Evolutionary conservation across 2,797 vertebrate genomes (phyloP).

Genomic region (Pitangus sulphuratus): DNA sequence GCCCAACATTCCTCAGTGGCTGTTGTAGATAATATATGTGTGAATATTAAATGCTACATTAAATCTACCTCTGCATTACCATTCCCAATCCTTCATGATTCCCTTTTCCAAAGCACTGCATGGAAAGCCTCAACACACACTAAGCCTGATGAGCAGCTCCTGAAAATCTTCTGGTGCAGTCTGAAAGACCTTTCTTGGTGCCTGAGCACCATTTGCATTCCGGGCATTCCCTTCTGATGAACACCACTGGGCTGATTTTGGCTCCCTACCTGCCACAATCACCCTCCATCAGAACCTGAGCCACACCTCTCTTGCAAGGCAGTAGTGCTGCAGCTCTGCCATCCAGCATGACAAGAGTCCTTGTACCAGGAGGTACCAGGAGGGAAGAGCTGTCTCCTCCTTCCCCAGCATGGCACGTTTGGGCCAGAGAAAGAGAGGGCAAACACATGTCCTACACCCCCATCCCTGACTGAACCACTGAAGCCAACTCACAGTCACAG

Average conservation of each 20-base stretch:
- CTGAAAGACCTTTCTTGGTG: background rate
- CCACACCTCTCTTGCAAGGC: background rate
- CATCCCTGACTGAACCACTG: background rate
- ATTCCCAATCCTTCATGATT: background rate
- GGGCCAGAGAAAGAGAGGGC: background rate
- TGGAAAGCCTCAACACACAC: background rate
- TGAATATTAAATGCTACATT: background rate
- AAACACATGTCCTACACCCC: background rate
- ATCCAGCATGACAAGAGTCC: background rate
- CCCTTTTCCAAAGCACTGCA: background rate
- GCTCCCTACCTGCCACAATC: background rate
- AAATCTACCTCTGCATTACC: background rate
- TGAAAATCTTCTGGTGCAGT: background rate
- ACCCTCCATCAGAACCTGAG: background rate
- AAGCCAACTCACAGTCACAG: fast-evolving
- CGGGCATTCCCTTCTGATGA: background rate
- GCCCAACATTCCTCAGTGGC: background rate
- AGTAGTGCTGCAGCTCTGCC: background rate
- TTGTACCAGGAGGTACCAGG: background rate
- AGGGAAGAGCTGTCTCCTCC: background rate
- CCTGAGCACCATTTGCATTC: background rate
- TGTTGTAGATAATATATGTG: fast-evolving
- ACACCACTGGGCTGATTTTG: background rate
- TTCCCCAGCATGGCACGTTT: background rate
- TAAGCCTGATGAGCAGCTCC: background rate